phyloP scores from a whole-genome alignment of 64 coral and sea anemone species.

The Montipora sp. region DNA sequence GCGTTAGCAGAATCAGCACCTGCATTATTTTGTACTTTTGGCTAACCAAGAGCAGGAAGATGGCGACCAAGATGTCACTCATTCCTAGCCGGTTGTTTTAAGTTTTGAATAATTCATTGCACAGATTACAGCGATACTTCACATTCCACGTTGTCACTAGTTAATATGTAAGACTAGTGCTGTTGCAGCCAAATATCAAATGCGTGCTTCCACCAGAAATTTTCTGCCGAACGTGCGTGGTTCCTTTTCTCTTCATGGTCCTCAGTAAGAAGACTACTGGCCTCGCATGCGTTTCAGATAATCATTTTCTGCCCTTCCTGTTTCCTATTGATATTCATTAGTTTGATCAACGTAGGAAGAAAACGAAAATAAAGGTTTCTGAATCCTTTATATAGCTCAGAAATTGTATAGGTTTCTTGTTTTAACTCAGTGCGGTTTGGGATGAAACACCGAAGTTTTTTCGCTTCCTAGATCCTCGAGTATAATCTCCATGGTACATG shows the following conservation, averaged over 20 bases:
- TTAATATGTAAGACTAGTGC: too few species aligned
- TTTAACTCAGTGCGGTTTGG: neutral
- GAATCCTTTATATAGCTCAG: neutral
- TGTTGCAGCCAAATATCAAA: too few species aligned
- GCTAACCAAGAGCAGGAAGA: too few species aligned
- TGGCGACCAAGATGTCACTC: too few species aligned
- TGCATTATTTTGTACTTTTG: too few species aligned
- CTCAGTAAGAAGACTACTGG: neutral
- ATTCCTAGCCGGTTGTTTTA: too few species aligned
- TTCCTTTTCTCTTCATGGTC: neutral
- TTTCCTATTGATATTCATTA: neutral
- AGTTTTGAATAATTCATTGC: too few species aligned
- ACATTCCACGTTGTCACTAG: too few species aligned
- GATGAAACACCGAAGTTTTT: neutral
- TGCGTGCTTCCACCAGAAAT: neutral
- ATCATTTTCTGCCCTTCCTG: neutral
- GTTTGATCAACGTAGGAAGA: neutral
- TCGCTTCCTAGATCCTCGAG: neutral
- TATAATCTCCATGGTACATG: neutral
- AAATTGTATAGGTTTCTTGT: neutral
- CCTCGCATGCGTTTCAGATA: neutral
- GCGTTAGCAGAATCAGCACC: too few species aligned
- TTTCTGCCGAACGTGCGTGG: neutral
- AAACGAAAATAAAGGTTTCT: too few species aligned
- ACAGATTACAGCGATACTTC: too few species aligned